Evolutionary conservation across 2,797 vertebrate species (phyloP).

Genomic region (Ctenosaura bakeri): DNA sequence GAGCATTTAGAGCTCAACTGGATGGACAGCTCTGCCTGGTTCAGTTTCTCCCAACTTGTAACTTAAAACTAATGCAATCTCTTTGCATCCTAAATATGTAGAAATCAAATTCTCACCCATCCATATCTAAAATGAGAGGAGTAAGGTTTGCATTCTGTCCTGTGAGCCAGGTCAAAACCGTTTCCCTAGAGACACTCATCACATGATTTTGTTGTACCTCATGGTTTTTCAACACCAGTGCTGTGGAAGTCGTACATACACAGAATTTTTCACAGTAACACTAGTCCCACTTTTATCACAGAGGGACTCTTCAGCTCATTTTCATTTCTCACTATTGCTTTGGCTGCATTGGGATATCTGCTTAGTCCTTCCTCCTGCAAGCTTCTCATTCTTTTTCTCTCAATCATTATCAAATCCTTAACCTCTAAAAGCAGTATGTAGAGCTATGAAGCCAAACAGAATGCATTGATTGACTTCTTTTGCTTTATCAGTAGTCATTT

Average conservation of each 20-base stretch:
- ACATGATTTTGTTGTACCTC: background rate
- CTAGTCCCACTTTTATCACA: background rate
- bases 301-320: background rate
- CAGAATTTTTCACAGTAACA: no score
- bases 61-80: no score
- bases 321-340: conserved; percentile 23
- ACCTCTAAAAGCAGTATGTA: conserved; percentile 74
- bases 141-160: background rate
- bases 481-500: conserved; percentile 75
- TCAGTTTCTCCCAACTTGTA: no score
- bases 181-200: background rate
- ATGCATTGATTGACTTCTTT: conserved; percentile 79
- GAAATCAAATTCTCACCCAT: background rate
- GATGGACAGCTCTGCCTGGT: no score
- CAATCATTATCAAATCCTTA: conserved; percentile 78
- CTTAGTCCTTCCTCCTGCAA: conserved; percentile 51
- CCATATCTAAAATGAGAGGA: background rate
- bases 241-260: background rate
- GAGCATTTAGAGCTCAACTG: no score
- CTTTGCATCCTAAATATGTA: no score
- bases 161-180: background rate
- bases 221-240: background rate
- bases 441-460: conserved; percentile 78
- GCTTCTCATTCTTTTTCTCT: conserved; percentile 70
- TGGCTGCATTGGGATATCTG: background rate